These are phyloP conservation scores for Athene noctua DNA, from an alignment of 2,113 vertebrate genomes.

Conservation along the genomic window DNA sequence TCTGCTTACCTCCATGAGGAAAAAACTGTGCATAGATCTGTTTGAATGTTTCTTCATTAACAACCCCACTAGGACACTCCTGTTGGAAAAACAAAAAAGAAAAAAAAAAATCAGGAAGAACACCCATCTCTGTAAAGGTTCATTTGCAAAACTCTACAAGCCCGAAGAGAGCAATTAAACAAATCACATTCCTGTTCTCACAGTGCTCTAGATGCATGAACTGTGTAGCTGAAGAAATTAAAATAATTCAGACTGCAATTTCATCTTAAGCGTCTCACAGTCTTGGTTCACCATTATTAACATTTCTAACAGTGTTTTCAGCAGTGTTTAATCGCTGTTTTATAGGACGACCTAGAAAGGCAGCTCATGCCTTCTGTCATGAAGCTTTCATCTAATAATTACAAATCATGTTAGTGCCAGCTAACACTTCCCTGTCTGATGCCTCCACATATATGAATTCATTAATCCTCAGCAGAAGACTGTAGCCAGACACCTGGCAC, in stretches of 20 bases:
- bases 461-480: background rate
- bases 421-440: background rate
- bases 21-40: constrained; percentile 98
- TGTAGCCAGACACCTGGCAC: background rate
- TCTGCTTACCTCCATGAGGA: constrained; percentile 90
- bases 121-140: background rate
- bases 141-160: background rate
- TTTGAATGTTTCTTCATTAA: constrained; percentile 96
- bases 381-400: background rate
- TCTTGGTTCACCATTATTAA: background rate
- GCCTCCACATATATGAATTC: background rate
- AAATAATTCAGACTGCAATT: background rate
- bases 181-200: background rate
- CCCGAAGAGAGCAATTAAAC: background rate
- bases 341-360: background rate
- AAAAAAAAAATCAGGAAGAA: background rate
- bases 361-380: background rate
- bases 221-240: background rate
- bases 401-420: background rate
- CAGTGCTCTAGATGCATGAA: background rate
- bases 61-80: constrained; percentile 95
- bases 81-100: constrained; percentile 50
- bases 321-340: background rate
- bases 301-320: background rate
- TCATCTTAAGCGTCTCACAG: background rate